Evolutionary conservation across 2,113 vertebrate species (phyloP), one percentile per base, ranked within the genome.

Genomic region (Malurus cyaneus): DNA sequence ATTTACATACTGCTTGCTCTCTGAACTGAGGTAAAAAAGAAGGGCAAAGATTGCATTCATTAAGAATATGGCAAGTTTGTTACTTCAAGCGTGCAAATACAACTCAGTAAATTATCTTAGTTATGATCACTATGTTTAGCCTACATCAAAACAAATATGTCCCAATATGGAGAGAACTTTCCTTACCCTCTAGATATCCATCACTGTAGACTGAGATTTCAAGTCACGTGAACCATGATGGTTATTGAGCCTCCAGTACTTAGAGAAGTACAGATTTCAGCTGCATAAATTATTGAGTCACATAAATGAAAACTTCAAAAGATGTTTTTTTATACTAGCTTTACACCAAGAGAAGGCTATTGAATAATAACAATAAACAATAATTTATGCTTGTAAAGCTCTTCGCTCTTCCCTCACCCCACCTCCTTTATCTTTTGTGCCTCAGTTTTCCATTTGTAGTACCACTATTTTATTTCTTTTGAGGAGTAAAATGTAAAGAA

Each of bases 81-180:
- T 87, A 78, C 44, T 71, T 74, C 14, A 84, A 81, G 82, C 1
- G 0, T 50, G n/a, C 56, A 57, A 89, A 83, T 18, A 80, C 25
- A 87, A 57, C 24, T 53, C 66, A 26, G 36, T 9, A 72, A 61
- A 57, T 78, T 92, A 88, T 80, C 65, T 86, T 39, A 94, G 73
- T 54, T 89, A 88, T 44, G 70, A 89, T 88, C 53, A 61, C 56
- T 78, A 59, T 71, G 61, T 81, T 87, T 44, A 91, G 78, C 56
- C 65, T 81, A 9, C 44, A 84, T 39, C 28, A 70, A 76, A 93
- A 80, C 28, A 94, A 94, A 86, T 39, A 19, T 50, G 17, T 19
- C 28, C 52, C 77, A 42, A 65, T 70, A 62, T 3, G n/a, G 49
- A 61, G 1, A 72, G 46, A 95, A 65, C 19, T 61, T 83, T 60